Evolutionary conservation across 2,113 vertebrate genomes (phyloP).

Genomic region (Accipiter virgatus): DNA sequence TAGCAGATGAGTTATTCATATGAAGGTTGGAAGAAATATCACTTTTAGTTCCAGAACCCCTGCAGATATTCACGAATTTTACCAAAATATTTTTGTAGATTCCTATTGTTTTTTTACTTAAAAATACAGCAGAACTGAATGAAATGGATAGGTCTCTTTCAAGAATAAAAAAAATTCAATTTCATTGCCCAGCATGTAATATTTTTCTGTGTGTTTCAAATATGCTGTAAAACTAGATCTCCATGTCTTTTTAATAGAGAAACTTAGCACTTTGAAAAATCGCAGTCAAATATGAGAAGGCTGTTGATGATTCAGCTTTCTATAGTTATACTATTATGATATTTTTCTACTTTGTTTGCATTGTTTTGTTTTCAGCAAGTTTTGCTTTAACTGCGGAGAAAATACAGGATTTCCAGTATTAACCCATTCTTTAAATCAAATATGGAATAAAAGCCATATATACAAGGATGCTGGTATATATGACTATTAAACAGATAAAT

Average conservation of each 20-base stretch:
- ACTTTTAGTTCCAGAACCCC: slow-evolving; percentile 56
- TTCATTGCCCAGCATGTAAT: slow-evolving; percentile 77
- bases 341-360: slow-evolving; percentile 31
- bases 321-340: slow-evolving; percentile 42
- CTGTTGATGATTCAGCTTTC: slow-evolving; percentile 56
- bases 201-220: slow-evolving; percentile 74
- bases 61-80: slow-evolving; percentile 68
- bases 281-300: slow-evolving; percentile 41
- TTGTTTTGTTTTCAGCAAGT: slow-evolving; percentile 41
- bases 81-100: slow-evolving; percentile 75
- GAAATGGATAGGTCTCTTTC: slow-evolving; percentile 71
- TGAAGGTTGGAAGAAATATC: slow-evolving; percentile 60
- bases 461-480: neutral
- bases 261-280: slow-evolving; percentile 68
- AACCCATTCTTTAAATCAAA: neutral
- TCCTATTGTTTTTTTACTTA: slow-evolving; percentile 73
- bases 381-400: slow-evolving; percentile 12
- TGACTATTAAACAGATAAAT: neutral
- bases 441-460: neutral
- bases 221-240: slow-evolving; percentile 74
- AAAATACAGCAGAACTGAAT: slow-evolving; percentile 73
- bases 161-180: slow-evolving; percentile 75
- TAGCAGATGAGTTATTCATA: slow-evolving; percentile 61
- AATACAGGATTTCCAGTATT: slow-evolving; percentile 12
- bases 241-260: slow-evolving; percentile 72